Conservation (phyloP, 2,113 vertebrate species). For the Chascanopsetta lugubris region DNA sequence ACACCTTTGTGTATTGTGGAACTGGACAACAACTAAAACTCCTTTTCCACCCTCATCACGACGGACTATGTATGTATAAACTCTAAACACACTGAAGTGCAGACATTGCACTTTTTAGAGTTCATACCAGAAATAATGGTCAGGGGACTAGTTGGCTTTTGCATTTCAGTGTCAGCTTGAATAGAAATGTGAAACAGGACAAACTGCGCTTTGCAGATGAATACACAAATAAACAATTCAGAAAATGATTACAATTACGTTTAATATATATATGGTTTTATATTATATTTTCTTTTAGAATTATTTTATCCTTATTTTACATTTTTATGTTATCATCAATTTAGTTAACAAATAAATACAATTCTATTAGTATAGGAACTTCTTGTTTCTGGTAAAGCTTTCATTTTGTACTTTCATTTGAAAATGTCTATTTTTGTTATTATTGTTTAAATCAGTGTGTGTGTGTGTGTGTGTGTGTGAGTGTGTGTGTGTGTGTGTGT, state of each 20-base stretch:
- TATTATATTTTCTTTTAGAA: background rate
- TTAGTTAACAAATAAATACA: no score
- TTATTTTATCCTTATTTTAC: background rate
- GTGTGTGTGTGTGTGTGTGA: no score
- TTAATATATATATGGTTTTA: no score
- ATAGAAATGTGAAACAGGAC: background rate
- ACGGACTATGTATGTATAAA: constrained; percentile 43
- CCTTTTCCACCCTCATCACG: constrained; percentile 54
- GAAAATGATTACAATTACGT: no score
- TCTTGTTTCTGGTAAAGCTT: background rate
- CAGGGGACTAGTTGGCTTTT: constrained; percentile 18
- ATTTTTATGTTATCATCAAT: no score
- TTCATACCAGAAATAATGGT: constrained; percentile 24
- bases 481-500: no score
- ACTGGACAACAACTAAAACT: constrained; percentile 3
- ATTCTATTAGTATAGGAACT: no score
- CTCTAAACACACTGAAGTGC: constrained; percentile 56
- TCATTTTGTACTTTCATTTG: background rate
- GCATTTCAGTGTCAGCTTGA: constrained; percentile 55
- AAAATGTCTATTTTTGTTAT: background rate
- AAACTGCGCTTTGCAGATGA: no score
- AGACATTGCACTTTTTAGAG: constrained; percentile 41
- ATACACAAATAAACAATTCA: no score
- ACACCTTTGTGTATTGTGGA: constrained; percentile 12
- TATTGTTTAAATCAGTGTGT: background rate